A percentile compares a stretch with the other conserved stretches of the same genome.
phyloP scores from a whole-genome alignment of 2,113 vertebrate genomes.

The Australoheros scitulus region DNA sequence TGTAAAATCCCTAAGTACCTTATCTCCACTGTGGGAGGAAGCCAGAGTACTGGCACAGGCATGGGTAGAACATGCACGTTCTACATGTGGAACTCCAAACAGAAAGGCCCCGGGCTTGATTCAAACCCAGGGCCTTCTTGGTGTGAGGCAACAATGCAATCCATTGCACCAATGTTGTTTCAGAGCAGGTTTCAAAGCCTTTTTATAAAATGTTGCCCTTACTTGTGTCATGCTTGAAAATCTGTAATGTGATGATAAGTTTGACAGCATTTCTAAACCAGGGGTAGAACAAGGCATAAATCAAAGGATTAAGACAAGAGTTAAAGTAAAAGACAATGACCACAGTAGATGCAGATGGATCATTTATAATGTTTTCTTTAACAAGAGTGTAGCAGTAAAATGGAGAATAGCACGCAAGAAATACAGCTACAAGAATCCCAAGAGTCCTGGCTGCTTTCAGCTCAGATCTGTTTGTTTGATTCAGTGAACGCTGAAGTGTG shows the following conservation, averaged over 20 bases:
- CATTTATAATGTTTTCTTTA: background rate
- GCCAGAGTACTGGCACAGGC: too few species aligned
- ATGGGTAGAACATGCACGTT: too few species aligned
- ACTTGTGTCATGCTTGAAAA: too few species aligned
- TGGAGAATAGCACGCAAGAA: slow-evolving; percentile 25
- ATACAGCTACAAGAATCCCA: slow-evolving; percentile 20
- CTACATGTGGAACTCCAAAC: too few species aligned
- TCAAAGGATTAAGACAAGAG: background rate
- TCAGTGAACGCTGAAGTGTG: background rate
- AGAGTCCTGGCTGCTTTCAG: background rate
- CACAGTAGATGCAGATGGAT: background rate
- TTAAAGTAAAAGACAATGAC: background rate
- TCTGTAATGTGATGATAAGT: background rate
- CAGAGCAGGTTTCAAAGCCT: too few species aligned
- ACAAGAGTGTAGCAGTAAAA: background rate
- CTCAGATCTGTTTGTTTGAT: background rate
- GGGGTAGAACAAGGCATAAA: background rate
- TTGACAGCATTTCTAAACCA: background rate
- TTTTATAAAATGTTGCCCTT: too few species aligned
- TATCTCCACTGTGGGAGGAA: too few species aligned
- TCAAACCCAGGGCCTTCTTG: too few species aligned
- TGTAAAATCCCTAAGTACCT: too few species aligned
- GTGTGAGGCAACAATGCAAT: too few species aligned
- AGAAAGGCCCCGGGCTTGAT: too few species aligned
- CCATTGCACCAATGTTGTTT: too few species aligned